Percentiles rank a stretch among this genome's conserved stretches.
phyloP scores from a whole-genome alignment of 2,113 vertebrate genomes.

The Tragelaphus strepsiceros region DNA sequence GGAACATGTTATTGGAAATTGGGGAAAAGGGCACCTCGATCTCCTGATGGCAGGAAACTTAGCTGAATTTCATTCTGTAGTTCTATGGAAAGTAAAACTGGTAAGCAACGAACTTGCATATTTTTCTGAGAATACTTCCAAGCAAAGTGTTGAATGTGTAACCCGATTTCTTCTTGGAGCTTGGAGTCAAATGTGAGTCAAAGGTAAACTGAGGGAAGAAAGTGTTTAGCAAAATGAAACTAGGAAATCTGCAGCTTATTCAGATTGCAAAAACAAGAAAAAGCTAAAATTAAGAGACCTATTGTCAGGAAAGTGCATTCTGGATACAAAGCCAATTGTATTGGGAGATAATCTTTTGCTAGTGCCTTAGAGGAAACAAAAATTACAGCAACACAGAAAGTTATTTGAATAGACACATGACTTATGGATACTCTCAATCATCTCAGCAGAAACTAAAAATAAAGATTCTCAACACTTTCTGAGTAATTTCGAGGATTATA shows the following conservation, averaged over 20 bases:
- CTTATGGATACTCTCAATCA: not conserved
- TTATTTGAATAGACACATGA: not conserved
- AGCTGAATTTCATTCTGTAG: not conserved
- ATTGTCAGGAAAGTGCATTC: not conserved
- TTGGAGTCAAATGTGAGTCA: not conserved
- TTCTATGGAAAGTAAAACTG: not conserved
- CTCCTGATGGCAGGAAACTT: not conserved
- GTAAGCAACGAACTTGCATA: not conserved
- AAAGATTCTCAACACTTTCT: not conserved
- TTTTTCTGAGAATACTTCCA: not conserved
- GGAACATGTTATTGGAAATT: not conserved
- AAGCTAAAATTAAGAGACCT: not conserved
- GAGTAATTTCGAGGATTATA: not conserved
- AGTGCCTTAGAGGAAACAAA: not conserved
- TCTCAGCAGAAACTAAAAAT: not conserved
- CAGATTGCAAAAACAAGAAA: not conserved
- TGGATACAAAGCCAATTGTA: not conserved
- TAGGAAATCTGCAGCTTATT: not conserved
- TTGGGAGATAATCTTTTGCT: not conserved
- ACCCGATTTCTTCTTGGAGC: not conserved
- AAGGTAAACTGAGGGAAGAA: not conserved
- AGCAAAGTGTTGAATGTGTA: not conserved
- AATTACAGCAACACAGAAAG: not conserved
- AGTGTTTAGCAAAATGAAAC: not conserved
- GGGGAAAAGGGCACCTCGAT: not conserved